Base-by-base conservation (phyloP, 30 jellyfish, hydroid and myxozoan genomes). In the Turritopsis dohrnii region DNA sequence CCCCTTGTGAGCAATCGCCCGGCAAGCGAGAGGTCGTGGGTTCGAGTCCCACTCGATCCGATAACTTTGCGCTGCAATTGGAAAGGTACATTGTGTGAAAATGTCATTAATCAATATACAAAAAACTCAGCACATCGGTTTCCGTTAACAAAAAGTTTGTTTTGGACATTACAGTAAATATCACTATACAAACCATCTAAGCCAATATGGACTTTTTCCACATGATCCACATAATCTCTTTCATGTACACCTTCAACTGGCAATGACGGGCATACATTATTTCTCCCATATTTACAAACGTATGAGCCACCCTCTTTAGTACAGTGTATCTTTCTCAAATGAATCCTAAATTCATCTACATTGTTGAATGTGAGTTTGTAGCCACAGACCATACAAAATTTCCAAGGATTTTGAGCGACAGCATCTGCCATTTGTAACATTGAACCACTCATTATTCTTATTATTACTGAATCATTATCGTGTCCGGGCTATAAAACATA, bases 281-380 rank as follows among this genome's bases (percentile, higher is more conserved):
- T 96, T 52, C 95, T 72, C 30, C 99, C 99, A 81, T 94, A 94
- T 69, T 89, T 95, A 74, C 99, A 94, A 25, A 94, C 95, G 80
- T 85, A 94, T 28, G 99, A 94, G 25, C 99, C 99, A 13, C 99
- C 99, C 84, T 94, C 99, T 76, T 94, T 89, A 0, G 96, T 65
- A 60, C 97, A 94, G 75, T 94, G 99, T 5, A 71, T 69, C 52
- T 28, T 84, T 87, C 97, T 86, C 20, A 94, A 85, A 77, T 94
- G 99, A 31, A 74, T 60, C 76, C 94, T 81, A 75, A 94, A 94
- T 52, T 94, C 97, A 26, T 73, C 77, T 54, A 87, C 90, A 81
- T 60, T 83, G 41, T 83, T 28, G 69, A 94, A 94, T 1, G 72
- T 29, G 18, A 30, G 76, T 83, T 89, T 89, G 24, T 84, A 87